Percentiles rank a stretch among this genome's conserved stretches.
Conservation (phyloP, 1,140 invertebrate species). For the Bursaphelenchus mucronatus region DNA sequence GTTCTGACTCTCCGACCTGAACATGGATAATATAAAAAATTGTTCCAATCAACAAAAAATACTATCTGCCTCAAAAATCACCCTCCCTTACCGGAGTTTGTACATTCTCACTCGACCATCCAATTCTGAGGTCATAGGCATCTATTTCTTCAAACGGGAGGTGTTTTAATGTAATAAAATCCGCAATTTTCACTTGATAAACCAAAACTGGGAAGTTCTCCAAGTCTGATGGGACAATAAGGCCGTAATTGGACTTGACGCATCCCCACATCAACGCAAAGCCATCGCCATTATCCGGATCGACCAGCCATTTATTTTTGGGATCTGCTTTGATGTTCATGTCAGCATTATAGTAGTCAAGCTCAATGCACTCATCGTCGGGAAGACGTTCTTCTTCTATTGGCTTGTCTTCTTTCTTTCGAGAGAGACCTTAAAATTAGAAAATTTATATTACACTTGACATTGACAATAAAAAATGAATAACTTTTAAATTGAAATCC, state of each 20-base stretch:
- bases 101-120: constrained; percentile 34
- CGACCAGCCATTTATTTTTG: constrained; percentile 49
- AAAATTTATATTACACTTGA: no score
- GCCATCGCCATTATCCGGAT: constrained; percentile 46
- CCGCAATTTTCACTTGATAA: constrained; percentile 31
- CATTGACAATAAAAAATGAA: no score
- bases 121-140: constrained; percentile 41
- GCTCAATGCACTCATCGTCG: constrained; percentile 37
- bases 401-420: not conserved
- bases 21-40: constrained; percentile 12
- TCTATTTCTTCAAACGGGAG: constrained; percentile 47
- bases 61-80: not conserved
- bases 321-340: constrained; percentile 44
- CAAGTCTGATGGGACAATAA: constrained; percentile 20
- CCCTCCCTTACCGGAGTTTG: constrained; percentile 31
- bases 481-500: no score
- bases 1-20: constrained; percentile 36
- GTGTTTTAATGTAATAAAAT: constrained; percentile 42
- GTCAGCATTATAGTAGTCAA: constrained; percentile 51
- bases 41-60: constrained; percentile 1
- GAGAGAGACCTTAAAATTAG: not conserved
- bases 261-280: constrained; percentile 53
- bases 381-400: constrained; percentile 44
- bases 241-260: constrained; percentile 41
- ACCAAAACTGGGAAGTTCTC: constrained; percentile 12